phyloP scores from a whole-genome alignment of 1,140 invertebrate species.

The Vollenhovia emeryi region DNA sequence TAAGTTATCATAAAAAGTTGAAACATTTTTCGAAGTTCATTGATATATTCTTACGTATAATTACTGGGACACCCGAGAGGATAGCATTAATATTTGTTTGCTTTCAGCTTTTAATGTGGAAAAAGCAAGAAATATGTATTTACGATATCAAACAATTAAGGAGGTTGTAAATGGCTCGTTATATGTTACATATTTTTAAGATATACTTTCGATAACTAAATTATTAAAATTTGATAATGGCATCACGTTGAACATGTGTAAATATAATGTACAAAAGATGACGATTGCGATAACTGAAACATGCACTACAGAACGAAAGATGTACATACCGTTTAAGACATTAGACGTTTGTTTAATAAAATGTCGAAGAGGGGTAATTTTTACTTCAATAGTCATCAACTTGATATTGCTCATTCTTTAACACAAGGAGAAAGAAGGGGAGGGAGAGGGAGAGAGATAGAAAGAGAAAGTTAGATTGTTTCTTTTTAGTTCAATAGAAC shows the following conservation, averaged over 20 bases:
- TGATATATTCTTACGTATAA: neutral
- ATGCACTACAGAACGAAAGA: constrained; percentile 8
- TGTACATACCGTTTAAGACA: constrained; percentile 57
- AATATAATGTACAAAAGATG: constrained; percentile 65
- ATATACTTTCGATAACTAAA: neutral
- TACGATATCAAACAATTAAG: neutral
- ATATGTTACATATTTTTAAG: neutral
- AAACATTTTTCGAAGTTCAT: neutral
- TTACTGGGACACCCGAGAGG: neutral
- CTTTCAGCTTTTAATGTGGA: neutral
- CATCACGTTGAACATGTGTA: constrained; percentile 52
- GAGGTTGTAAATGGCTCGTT: neutral
- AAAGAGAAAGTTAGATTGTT: constrained; percentile 60
- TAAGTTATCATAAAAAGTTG: neutral
- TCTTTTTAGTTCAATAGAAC: constrained; percentile 53
- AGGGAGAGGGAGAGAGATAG: too few species aligned
- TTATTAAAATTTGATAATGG: neutral
- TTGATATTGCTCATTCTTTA: constrained; percentile 73
- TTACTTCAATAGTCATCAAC: constrained; percentile 70
- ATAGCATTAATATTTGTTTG: neutral
- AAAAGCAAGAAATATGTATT: neutral
- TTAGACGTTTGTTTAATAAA: constrained; percentile 33
- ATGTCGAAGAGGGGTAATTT: neutral
- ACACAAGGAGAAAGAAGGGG: neutral
- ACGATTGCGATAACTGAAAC: neutral